These are phyloP conservation scores for Halcyon badia DNA, from an alignment of 2,797 vertebrate species.

Conservation along the genomic window DNA sequence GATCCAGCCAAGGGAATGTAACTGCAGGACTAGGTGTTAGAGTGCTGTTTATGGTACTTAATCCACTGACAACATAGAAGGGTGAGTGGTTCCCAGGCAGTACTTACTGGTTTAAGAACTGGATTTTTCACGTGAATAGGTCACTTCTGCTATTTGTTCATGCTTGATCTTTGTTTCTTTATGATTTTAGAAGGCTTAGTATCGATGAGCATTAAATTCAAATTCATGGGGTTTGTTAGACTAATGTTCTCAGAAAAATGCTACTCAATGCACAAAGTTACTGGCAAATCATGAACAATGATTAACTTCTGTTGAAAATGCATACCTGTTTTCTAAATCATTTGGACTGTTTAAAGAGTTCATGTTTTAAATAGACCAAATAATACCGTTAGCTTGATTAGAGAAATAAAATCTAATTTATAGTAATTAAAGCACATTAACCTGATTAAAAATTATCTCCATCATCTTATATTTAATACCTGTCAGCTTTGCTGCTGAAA, in stretches of 20 bases:
- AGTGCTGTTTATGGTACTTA: not conserved
- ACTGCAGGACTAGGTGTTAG: too few species aligned
- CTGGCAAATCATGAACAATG: not conserved
- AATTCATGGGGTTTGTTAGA: not conserved
- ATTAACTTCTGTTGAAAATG: not conserved
- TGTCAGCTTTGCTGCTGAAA: not conserved
- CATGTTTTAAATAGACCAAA: not conserved
- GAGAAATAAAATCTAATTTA: conserved; percentile 66
- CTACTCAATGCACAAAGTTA: not conserved
- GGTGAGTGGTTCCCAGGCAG: not conserved
- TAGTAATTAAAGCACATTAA: conserved; percentile 61
- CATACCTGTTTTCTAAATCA: not conserved
- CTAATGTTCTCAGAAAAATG: not conserved
- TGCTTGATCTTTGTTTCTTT: not conserved
- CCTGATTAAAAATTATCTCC: conserved; percentile 63
- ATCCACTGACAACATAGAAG: not conserved
- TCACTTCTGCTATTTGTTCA: not conserved
- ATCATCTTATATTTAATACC: conserved; percentile 40
- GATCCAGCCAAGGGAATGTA: not conserved
- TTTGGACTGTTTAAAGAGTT: not conserved
- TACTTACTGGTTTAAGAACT: not conserved
- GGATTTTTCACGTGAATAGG: not conserved
- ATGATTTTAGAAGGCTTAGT: not conserved
- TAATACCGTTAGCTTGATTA: conserved; percentile 21
- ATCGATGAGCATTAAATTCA: not conserved